Conservation (phyloP, 2,888 invertebrate genomes). For the Heliconius aoede region DNA sequence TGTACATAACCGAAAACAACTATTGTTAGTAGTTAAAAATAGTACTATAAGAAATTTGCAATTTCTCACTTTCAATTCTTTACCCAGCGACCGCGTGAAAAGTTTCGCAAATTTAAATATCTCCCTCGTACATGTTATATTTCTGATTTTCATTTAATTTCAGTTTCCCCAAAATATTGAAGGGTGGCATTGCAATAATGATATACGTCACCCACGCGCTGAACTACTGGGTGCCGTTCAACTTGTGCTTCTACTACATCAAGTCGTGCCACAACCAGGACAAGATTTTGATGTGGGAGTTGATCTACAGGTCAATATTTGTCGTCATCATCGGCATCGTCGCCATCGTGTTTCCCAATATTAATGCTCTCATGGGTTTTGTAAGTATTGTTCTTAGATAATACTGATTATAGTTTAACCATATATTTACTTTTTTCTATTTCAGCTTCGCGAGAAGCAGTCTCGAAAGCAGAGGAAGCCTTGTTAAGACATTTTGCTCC, state of each 20-base stretch:
- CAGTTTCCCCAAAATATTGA: slow-evolving; percentile 64
- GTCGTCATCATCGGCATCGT: slow-evolving; percentile 53
- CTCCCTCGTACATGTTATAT: neutral
- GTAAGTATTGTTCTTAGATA: slow-evolving; percentile 59
- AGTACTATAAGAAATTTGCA: too few species aligned
- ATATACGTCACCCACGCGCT: slow-evolving; percentile 69
- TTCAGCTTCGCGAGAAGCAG: neutral
- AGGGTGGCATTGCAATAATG: slow-evolving; percentile 64
- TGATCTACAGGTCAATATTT: slow-evolving; percentile 60
- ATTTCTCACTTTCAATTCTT: too few species aligned
- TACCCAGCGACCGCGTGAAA: too few species aligned
- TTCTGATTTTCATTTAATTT: slow-evolving; percentile 42
- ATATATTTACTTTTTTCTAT: neutral
- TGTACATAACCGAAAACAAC: too few species aligned
- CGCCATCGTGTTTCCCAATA: slow-evolving; percentile 65
- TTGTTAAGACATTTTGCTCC: neutral
- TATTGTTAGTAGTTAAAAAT: too few species aligned
- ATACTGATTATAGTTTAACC: too few species aligned
- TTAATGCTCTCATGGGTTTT: slow-evolving; percentile 70
- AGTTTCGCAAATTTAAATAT: too few species aligned
- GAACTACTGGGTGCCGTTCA: slow-evolving; percentile 73
- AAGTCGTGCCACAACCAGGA: slow-evolving; percentile 48
- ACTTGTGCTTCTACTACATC: slow-evolving; percentile 64
- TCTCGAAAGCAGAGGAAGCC: neutral
- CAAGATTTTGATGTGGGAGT: slow-evolving; percentile 54